These are phyloP conservation scores for Leptinotarsa rubiginosa DNA, from an alignment of 2,888 invertebrate genomes.

Conservation along the genomic window DNA sequence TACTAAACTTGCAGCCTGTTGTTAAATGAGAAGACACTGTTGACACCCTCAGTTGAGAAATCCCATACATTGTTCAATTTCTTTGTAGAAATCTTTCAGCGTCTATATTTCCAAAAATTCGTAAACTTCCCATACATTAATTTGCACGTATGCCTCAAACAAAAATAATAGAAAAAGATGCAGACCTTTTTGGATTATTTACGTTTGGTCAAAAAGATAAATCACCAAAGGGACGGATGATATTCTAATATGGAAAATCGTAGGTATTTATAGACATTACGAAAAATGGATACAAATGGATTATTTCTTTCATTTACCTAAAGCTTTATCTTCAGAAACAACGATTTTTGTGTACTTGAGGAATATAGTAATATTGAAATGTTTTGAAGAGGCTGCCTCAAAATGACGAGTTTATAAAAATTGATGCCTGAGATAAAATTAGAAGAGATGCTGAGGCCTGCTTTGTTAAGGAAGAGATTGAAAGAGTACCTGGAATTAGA, in stretches of 20 bases:
- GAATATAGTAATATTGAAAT: not conserved
- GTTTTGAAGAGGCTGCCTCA: not conserved
- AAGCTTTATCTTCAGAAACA: slow-evolving; percentile 18
- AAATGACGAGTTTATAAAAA: not conserved
- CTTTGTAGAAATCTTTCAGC: slow-evolving; percentile 33
- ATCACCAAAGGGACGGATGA: not conserved
- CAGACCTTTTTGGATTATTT: slow-evolving; percentile 7
- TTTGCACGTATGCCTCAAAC: slow-evolving; percentile 13
- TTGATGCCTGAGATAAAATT: slow-evolving; percentile 2
- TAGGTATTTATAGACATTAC: slow-evolving; percentile 13
- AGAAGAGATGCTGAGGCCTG: not conserved
- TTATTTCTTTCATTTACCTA: slow-evolving; percentile 4
- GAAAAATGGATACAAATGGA: not conserved
- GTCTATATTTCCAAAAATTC: slow-evolving; percentile 8
- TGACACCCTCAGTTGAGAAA: slow-evolving; percentile 52
- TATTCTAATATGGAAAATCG: not conserved
- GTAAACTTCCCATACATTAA: slow-evolving; percentile 5
- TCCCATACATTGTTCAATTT: slow-evolving; percentile 62
- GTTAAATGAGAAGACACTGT: not conserved
- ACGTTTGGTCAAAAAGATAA: slow-evolving; percentile 1
- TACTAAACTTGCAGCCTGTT: not conserved
- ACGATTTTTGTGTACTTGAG: slow-evolving; percentile 10
- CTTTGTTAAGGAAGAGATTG: slow-evolving; percentile 1
- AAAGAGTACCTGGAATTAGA: not conserved
- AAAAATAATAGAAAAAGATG: slow-evolving; percentile 3